Percentiles rank a stretch among this genome's conserved stretches.
phyloP scores from a whole-genome alignment of 2,797 vertebrate genomes.

The Phoxinus dragarum region DNA sequence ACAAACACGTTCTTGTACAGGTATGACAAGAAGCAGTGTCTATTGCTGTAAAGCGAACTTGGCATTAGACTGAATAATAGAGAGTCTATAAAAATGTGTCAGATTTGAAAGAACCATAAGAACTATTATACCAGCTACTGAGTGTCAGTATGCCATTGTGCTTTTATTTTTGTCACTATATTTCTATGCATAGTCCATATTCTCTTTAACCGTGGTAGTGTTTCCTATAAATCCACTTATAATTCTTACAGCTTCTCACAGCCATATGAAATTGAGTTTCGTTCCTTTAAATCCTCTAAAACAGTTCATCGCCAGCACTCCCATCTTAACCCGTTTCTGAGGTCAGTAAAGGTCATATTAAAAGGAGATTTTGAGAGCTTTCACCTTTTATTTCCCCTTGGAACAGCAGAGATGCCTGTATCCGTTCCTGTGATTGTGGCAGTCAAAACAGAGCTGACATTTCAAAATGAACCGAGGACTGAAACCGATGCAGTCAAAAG shows the following conservation, averaged over 20 bases:
- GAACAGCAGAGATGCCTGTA: conserved; percentile 39
- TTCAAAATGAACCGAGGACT: conserved; percentile 52
- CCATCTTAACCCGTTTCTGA: conserved; percentile 30
- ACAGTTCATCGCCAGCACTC: conserved; percentile 5
- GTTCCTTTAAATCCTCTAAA: conserved; percentile 24
- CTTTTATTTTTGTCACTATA: conserved; percentile 21
- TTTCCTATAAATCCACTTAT: conserved; percentile 32
- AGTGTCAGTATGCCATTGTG: conserved; percentile 18
- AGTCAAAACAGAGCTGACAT: conserved; percentile 59
- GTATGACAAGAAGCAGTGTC: conserved; percentile 11
- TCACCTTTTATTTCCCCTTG: conserved; percentile 55
- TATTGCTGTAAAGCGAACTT: conserved; percentile 1
- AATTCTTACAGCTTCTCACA: conserved; percentile 26
- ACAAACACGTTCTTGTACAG: conserved; percentile 24
- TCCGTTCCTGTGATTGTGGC: conserved; percentile 42
- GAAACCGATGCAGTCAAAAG: conserved; percentile 53
- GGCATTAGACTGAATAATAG: not conserved
- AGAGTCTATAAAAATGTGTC: conserved; percentile 3
- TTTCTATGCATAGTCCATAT: not conserved
- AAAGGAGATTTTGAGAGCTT: conserved; percentile 41
- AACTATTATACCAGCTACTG: not conserved
- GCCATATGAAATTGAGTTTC: conserved; percentile 23
- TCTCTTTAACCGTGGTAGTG: conserved; percentile 3
- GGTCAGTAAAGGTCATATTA: conserved; percentile 49
- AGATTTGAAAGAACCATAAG: conserved; percentile 1